Base-by-base conservation (phyloP, 2,888 invertebrate species). In the Diplazon laetatorius region DNA sequence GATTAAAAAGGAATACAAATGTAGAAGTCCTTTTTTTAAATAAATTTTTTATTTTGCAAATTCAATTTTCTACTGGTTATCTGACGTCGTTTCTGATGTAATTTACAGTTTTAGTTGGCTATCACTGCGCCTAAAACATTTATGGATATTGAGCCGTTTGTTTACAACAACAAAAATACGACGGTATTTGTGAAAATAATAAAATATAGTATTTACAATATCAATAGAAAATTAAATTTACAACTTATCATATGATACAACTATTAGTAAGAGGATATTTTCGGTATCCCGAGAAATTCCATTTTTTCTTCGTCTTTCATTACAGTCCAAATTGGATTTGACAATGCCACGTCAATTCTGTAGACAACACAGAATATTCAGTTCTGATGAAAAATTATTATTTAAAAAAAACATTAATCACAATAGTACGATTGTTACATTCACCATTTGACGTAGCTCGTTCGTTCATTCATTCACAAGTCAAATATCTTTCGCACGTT, bases 191-290 rank as follows among this genome's bases (percentile, higher is more conserved):
- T 35, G 16, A 65, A 59, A 25, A 37, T 59, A 68, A 48, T 48
- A 42, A 52, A 42, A 35, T 44, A 52, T 9, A 76, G n/a, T 78
- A 78, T 78, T 75, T 78, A 78, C 78, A 78, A 10, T n/a, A n/a
- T n/a, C n/a, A 37, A 59, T 71, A 60, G 16, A 30, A 63, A 68
- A 76, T 60, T 44, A 44, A 30, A 68, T 68, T 52, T 78, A 76
- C 71, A 78, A 71, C 62, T n/a, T n/a, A 55, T 16, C 62, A 52
- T 78, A 75, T 78, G 48, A 63, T 76, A 78, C 76, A 71, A 25
- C 59, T 78, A 18, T 57, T 30, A 25, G 8, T 3, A 22, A 16
- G 44, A 52, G 50, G 57, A 69, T 12, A 39, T 20, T 39, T 44
- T 16, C 1, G 12, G 30, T 62, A 46, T 9, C n/a, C n/a, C n/a